Conservation (phyloP, 2,888 invertebrate species). For the Leucoma salicis region DNA sequence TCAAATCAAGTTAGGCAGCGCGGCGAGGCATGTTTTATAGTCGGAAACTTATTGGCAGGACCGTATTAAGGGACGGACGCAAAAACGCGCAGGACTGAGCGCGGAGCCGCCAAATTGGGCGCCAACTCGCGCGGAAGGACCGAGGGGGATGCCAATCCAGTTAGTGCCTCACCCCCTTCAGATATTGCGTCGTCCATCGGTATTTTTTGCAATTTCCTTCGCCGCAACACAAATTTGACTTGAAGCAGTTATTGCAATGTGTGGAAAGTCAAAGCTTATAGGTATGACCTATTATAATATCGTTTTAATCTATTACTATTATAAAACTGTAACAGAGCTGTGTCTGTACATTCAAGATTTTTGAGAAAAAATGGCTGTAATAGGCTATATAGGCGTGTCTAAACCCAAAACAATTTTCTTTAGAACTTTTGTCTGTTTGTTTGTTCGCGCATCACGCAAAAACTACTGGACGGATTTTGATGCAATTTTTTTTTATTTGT, state of each 20-base stretch:
- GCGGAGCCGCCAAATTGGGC: constrained; percentile 60
- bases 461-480: too few relatives aligned
- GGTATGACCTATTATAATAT: not conserved
- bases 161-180: constrained; percentile 43
- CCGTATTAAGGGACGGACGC: constrained; percentile 55
- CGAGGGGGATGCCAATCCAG: constrained; percentile 50
- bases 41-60: constrained; percentile 33
- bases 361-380: too few relatives aligned
- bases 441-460: too few relatives aligned
- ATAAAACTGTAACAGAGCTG: too few relatives aligned
- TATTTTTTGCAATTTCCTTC: constrained; percentile 17
- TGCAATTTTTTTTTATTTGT: too few relatives aligned
- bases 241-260: too few relatives aligned
- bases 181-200: constrained; percentile 38
- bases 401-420: too few relatives aligned
- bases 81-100: constrained; percentile 57
- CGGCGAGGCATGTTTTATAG: constrained; percentile 38
- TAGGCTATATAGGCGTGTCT: too few relatives aligned
- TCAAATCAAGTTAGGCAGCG: constrained; percentile 34
- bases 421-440: too few relatives aligned
- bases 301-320: constrained; percentile 1
- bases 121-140: constrained; percentile 55
- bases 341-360: too few relatives aligned
- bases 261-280: too few relatives aligned
- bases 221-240: too few relatives aligned